Base-by-base conservation (phyloP, 1,140 invertebrate species). In the Propsilocerus akamusi region DNA sequence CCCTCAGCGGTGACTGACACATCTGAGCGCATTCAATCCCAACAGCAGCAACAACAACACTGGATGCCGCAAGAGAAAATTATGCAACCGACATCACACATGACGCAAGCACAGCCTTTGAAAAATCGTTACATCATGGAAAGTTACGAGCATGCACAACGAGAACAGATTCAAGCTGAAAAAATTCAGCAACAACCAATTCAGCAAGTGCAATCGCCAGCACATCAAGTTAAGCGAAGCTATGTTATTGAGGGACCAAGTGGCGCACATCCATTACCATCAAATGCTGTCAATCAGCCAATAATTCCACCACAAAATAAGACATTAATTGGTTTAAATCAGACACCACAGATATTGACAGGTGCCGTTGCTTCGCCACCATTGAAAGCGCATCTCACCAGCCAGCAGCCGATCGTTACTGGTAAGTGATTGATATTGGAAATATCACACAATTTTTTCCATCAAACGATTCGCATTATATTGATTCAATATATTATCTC, bases 311-410 rank as follows among this genome's bases (percentile, higher is more conserved):
- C 59, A 6, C 26, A 25, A 10, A 59, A 55, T 53, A 57, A 60
- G 2, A 58, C 55, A 37, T 51, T 65, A 14, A 62, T 63, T 49
- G 58, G 54, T 10, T 53, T 66, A 1, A 48, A 62, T 22, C 65
- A 68, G 49, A 53, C 61, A 22, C 62, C 60, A 41, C 61, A 67
- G 48, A 70, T 76, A 12, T 55, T 76, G 20, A 65, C 71, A 0
- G 72, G 70, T 12, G 67, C 68, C 8, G 69, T 77, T 6, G 68
- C 68, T 6, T 77, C 72, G 59, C 73, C 76, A 57, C 75, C 77
- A 3, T 58, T 71, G 20, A 66, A 68, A 55, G 23, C 48, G 5
- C 48, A 30, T 47, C 59, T 61, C 32, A 55, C 60, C 25, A 60
- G 59, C 11, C 63, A 66, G 23, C 70, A 72, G 53, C 68, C 65